A percentile compares a stretch with the other conserved stretches of the same genome.
Conservation (phyloP, 1,140 invertebrate genomes). For the Drosophila azteca region DNA sequence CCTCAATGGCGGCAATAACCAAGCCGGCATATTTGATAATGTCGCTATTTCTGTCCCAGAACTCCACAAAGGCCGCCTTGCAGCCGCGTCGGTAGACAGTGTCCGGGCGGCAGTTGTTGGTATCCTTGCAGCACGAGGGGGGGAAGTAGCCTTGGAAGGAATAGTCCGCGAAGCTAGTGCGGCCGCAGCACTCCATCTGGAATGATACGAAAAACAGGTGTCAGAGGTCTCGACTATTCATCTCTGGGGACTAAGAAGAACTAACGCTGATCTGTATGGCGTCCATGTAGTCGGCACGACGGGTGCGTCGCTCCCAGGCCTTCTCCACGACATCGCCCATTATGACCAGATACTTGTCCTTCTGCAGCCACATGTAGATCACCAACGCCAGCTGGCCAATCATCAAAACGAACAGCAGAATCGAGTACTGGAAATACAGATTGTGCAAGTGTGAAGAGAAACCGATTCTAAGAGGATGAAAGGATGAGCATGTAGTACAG, state of each 20-base stretch:
- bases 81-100: slow-evolving; percentile 85
- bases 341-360: slow-evolving; percentile 83
- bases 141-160: slow-evolving; percentile 69
- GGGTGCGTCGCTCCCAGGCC: slow-evolving; percentile 52
- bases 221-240: no score
- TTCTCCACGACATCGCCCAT: slow-evolving; percentile 84
- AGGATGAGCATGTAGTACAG: slow-evolving; percentile 47
- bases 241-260: neutral
- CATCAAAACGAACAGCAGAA: slow-evolving; percentile 87
- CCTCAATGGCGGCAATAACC: slow-evolving; percentile 88
- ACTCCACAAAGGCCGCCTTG: slow-evolving; percentile 76
- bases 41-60: slow-evolving; percentile 85
- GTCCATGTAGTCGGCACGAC: slow-evolving; percentile 84
- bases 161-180: slow-evolving; percentile 84
- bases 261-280: slow-evolving; percentile 84
- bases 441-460: neutral
- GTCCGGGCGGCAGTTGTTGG: slow-evolving; percentile 81
- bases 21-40: slow-evolving; percentile 87
- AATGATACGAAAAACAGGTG: slow-evolving; percentile 9
- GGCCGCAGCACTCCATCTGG: slow-evolving; percentile 88
- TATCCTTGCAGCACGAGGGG: slow-evolving; percentile 84
- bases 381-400: slow-evolving; percentile 87
- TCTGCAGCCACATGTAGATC: slow-evolving; percentile 86
- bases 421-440: slow-evolving; percentile 85
- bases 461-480: slow-evolving; percentile 84